Percentiles rank a stretch among this genome's conserved stretches.
Evolutionary conservation across 2,797 vertebrate species (phyloP).

Genomic region (Pseudomugil gertrudae): DNA sequence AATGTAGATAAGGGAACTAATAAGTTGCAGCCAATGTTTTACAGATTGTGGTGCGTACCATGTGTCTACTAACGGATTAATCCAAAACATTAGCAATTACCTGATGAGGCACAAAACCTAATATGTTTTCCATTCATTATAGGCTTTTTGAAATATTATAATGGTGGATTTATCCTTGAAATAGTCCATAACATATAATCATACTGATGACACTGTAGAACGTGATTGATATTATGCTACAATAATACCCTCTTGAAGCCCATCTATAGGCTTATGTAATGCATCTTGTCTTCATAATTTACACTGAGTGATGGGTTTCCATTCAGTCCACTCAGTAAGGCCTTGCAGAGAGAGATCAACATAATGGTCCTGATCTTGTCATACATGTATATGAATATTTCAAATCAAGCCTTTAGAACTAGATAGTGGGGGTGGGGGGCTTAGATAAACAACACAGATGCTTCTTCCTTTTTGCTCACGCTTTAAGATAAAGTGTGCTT

Average conservation of each 20-base stretch:
- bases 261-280: conserved; percentile 78
- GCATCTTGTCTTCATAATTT: conserved; percentile 78
- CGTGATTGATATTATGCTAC: conserved; percentile 67
- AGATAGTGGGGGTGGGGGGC: conserved; percentile 59
- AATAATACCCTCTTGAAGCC: conserved; percentile 74
- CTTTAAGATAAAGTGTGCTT: conserved; percentile 69
- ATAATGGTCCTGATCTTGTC: conserved; percentile 80
- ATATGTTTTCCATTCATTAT: conserved; percentile 71
- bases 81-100: conserved; percentile 51
- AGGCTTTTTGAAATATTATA: conserved; percentile 74
- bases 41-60: conserved; percentile 44
- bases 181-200: conserved; percentile 75
- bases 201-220: conserved; percentile 73
- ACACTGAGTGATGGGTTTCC: conserved; percentile 72
- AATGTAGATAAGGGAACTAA: background rate
- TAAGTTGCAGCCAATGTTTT: conserved; percentile 11
- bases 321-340: conserved; percentile 69
- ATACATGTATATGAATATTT: conserved; percentile 82
- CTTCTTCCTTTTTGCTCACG: conserved; percentile 66
- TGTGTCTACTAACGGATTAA: conserved; percentile 45
- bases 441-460: conserved; percentile 77
- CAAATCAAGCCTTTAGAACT: conserved; percentile 74
- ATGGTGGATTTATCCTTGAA: conserved; percentile 78
- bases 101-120: conserved; percentile 58
- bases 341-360: conserved; percentile 66